phyloP scores from a whole-genome alignment of 2,797 vertebrate species.

The Eutrigla gurnardus region DNA sequence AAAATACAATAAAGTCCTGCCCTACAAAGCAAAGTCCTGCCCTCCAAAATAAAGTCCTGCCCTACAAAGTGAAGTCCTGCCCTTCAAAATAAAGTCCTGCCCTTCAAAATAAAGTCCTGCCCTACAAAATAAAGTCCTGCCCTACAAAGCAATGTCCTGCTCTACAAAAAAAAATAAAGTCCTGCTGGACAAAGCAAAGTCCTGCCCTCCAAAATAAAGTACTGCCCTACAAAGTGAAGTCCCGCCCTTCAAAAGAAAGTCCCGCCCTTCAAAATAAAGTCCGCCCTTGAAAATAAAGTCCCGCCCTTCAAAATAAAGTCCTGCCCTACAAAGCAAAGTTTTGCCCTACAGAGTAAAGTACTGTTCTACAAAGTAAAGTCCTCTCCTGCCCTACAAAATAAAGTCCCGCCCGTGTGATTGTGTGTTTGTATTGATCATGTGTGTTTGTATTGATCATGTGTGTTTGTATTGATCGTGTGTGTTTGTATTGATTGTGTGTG shows the following conservation, averaged over 20 bases:
- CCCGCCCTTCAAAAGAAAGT: too few relatives aligned
- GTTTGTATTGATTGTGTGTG: too few relatives aligned
- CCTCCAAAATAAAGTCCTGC: constrained; percentile 79
- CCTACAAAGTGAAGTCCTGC: constrained; percentile 92
- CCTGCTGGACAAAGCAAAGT: constrained; percentile 82
- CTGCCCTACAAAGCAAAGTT: constrained; percentile 92
- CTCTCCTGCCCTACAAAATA: constrained; percentile 92
- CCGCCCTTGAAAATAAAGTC: constrained; percentile 71
- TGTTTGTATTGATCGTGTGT: neutral
- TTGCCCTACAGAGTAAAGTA: constrained; percentile 92
- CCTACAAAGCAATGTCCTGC: constrained; percentile 77
- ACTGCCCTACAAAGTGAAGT: too few relatives aligned
- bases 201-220: too few relatives aligned
- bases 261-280: too few relatives aligned
- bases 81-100: constrained; percentile 92
- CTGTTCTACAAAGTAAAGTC: constrained; percentile 90
- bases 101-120: constrained; percentile 91
- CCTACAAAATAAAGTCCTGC: constrained; percentile 86
- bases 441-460: neutral
- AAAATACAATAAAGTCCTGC: too few relatives aligned
- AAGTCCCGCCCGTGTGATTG: neutral
- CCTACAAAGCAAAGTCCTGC: constrained; percentile 71
- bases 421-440: neutral
- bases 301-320: constrained; percentile 57
- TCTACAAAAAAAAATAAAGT: constrained; percentile 64